Base-by-base conservation (phyloP, 2,888 invertebrate species). In the Chaitophorus viminalis region DNA sequence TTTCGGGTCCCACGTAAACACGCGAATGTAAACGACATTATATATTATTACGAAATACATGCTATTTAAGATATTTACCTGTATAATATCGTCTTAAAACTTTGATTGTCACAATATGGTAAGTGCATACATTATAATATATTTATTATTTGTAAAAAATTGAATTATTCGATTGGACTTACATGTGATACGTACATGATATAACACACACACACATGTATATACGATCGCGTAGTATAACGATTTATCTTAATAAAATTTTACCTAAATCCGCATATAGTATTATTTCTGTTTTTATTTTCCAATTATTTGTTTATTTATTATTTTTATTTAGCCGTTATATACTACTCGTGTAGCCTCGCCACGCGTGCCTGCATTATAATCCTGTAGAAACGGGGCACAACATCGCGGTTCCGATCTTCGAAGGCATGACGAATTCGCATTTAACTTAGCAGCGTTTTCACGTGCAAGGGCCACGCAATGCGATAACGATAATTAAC, bases 401-500 rank as follows among this genome's bases (percentile, higher is more conserved):
- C 46, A 14, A 46, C 46, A 46, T 14, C 46, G 46, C 39, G 39
- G 39, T 39, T 39, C 39, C 39, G 46, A 11, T 46, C 14, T 14
- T 11, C 0, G 46, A 14, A 14, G 46, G 11, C 46, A 46, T 14
- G 46, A 25, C 60, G 60, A 18, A 6, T 25, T 60, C 60, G 60
- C 60, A 25, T 18, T 60, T 3, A 21, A 60, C 60, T 60, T 60
- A 25, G 25, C 60, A 25, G 6, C 60, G 60, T 0, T 60, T 21
- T 0, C 60, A 60, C 60, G 60, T 25, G 60, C 1, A 11, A 11
- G 4, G 60, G 60, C 21, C 60, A 25, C 29, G 31, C 31, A 4
- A 4, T 33, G 25, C 33, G 60, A 60, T 78, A 78, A 78, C 60
- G 11, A 60, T 60, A 79, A 81, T 81, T 81, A 81, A 36, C 65